Percentiles rank a stretch among this genome's conserved stretches.
Evolutionary conservation across 2,888 invertebrate genomes (phyloP).

Genomic region (Apeira syringaria): DNA sequence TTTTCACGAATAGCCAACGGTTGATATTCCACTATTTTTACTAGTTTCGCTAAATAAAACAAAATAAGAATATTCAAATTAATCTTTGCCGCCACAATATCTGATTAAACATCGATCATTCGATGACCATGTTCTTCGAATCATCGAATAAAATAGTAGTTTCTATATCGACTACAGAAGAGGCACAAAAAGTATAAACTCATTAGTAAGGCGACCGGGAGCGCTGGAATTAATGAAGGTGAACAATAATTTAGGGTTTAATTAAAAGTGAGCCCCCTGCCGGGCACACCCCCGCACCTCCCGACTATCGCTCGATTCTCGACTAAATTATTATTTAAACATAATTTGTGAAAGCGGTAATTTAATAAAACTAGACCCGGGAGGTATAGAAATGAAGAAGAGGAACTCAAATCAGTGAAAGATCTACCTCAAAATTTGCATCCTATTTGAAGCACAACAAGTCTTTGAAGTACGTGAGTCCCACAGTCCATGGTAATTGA

Average conservation of each 20-base stretch:
- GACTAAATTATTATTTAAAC: conserved; percentile 20
- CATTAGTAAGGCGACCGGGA: conserved; percentile 77
- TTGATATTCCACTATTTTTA: too few relatives aligned
- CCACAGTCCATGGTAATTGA: too few relatives aligned
- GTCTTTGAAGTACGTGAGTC: too few relatives aligned
- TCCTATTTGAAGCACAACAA: too few relatives aligned
- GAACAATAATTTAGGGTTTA: conserved; percentile 83
- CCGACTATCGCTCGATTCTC: conserved; percentile 37
- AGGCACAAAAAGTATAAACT: conserved; percentile 76
- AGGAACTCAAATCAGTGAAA: conserved; percentile 6
- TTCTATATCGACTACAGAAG: conserved; percentile 34
- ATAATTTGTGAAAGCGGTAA: conserved; percentile 25
- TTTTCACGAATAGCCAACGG: too few relatives aligned
- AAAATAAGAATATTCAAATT: too few relatives aligned
- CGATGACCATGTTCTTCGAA: too few relatives aligned
- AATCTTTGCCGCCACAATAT: too few relatives aligned
- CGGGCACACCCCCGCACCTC: conserved; percentile 58
- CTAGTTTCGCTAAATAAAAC: too few relatives aligned
- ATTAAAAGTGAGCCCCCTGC: conserved; percentile 80
- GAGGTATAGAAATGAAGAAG: conserved; percentile 14
- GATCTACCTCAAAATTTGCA: too few relatives aligned
- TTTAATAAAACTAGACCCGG: conserved; percentile 24
- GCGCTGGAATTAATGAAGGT: conserved; percentile 81
- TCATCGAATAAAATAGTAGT: background rate
- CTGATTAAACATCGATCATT: too few relatives aligned